Evolutionary conservation across 64 coral and sea anemone genomes (phyloP), one percentile per base, ranked within the genome.

Genomic region (Stylophora pistillata): DNA sequence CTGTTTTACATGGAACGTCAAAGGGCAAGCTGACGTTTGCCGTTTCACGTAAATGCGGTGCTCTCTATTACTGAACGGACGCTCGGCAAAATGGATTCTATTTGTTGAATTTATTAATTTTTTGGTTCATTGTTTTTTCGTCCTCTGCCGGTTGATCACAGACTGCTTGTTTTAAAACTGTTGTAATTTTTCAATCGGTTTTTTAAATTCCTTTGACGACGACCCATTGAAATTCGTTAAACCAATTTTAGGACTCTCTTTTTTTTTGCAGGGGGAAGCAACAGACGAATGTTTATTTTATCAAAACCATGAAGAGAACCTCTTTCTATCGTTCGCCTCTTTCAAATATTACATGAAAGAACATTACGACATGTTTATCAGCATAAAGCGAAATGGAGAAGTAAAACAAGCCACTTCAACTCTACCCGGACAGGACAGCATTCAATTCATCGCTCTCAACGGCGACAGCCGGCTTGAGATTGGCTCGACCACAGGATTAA

Each of bases 251-350:
- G 28, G 18, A 0, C 4, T 41, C 60, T 56, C 26, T n/a, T 81
- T 87, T 53, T 21, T 30, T 81, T 32, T 60, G 15, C 58, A 93
- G 91, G 68, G 23, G 82, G 53, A 88, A 29, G 85, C 77, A 32
- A 31, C 74, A 13, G 54, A 54, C 57, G 77, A 93, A 53, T 86
- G 66, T 76, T 86, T 89, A 62, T 94, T 98, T 85, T 94, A 94
- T 76, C 89, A 91, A 86, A 88, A 91, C 73, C 95, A 94, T 32
- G 89, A 98, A 68, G 89, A 98, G 73, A 98, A 98, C 57, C 57
- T 82, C 15, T 98, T 94, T 74, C 74, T 88, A 31, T 98, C 95
- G 32, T 94, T 94, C 56, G 71, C 92, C 11, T 68, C 85, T 16
- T 85, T 86, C 55, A 88, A 86, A 73, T 94, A 89, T 68, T 88